Conservation (phyloP, 2,113 vertebrate genomes). For the Tetrao urogallus region DNA sequence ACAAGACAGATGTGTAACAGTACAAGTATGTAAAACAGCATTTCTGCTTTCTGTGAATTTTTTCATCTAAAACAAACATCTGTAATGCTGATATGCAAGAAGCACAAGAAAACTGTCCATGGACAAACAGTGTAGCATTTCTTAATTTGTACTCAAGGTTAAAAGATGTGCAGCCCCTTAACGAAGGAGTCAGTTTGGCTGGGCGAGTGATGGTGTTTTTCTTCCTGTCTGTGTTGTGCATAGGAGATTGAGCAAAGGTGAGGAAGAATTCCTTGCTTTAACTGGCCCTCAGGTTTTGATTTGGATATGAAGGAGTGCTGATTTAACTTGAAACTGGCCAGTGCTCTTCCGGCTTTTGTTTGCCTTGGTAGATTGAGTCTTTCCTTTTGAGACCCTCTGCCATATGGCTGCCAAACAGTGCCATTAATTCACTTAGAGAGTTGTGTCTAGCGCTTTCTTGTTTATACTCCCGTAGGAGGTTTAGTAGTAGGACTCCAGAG, state of each 20-base stretch:
- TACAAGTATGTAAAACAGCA: background rate
- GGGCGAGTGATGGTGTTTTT: background rate
- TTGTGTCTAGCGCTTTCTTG: background rate
- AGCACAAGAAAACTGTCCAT: background rate
- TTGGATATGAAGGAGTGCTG: background rate
- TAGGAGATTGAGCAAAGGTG: background rate
- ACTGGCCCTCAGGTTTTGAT: background rate
- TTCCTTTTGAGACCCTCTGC: fast-evolving
- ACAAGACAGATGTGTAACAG: background rate
- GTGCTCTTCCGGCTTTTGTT: background rate
- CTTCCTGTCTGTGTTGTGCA: background rate
- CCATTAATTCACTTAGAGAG: background rate
- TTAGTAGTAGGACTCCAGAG: background rate
- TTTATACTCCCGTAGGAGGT: background rate
- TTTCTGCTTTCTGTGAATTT: background rate
- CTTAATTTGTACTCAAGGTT: background rate
- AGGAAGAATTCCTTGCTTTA: background rate
- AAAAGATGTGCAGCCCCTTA: background rate
- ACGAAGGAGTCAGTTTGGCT: background rate
- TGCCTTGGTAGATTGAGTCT: background rate
- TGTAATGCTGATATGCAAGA: background rate
- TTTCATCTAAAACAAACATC: background rate
- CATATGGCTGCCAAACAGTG: background rate
- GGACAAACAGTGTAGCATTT: background rate
- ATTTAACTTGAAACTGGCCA: background rate